These are phyloP conservation scores for Slavum lentiscoides DNA, from an alignment of 2,888 invertebrate species.

Conservation along the genomic window DNA sequence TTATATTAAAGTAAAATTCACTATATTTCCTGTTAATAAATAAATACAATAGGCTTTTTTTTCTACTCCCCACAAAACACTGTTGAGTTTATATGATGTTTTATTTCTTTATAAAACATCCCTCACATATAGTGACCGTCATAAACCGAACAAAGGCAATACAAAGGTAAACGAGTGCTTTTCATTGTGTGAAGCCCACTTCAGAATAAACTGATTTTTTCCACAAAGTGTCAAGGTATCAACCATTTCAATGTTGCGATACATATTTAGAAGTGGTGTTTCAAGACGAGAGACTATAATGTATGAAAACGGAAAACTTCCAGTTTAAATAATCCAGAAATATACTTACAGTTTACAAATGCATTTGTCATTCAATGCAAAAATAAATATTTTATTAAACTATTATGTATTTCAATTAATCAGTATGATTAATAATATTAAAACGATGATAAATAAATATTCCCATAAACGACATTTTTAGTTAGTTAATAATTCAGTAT, in stretches of 20 bases:
- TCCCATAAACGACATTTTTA: too few species aligned
- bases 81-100: conserved; percentile 27
- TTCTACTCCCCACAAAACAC: background rate
- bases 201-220: conserved; percentile 22
- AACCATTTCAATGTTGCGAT: conserved; percentile 18
- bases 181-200: conserved; percentile 24
- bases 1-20: background rate
- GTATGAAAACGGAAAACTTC: background rate
- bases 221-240: conserved; percentile 10
- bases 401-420: background rate
- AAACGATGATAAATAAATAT: background rate
- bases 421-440: background rate
- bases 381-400: background rate
- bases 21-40: conserved; percentile 19
- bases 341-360: background rate
- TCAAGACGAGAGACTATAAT: background rate
- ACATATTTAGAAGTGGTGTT: conserved; percentile 10
- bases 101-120: conserved; percentile 14
- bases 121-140: background rate
- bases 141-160: conserved; percentile 26
- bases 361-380: background rate
- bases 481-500: too few species aligned
- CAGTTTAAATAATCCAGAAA: background rate
- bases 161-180: conserved; percentile 23
- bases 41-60: conserved; percentile 12